A percentile compares a stretch with the other conserved stretches of the same genome.
Conservation (phyloP, 2,888 invertebrate genomes). For the Uropetala carovei region DNA sequence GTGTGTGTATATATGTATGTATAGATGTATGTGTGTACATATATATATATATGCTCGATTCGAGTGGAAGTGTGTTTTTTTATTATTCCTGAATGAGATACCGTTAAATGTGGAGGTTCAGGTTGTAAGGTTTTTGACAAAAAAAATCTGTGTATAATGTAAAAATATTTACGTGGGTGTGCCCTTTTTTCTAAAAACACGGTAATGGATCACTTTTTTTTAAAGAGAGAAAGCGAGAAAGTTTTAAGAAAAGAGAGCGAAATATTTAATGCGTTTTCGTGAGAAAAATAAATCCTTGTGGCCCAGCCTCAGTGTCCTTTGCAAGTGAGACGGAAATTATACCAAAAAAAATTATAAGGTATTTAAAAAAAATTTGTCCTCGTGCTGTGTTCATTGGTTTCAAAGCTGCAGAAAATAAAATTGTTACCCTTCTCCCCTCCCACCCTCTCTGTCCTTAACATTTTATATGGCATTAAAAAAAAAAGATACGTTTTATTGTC, state of each 20-base stretch:
- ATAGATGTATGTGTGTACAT: too few species aligned
- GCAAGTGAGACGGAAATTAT: slow-evolving; percentile 41
- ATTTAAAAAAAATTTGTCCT: slow-evolving; percentile 45
- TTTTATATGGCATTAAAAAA: slow-evolving; percentile 59
- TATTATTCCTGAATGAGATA: slow-evolving; percentile 4
- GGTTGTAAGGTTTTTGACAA: not conserved
- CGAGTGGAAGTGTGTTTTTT: slow-evolving; percentile 9
- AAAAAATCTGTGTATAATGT: slow-evolving; percentile 52
- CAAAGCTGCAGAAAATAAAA: slow-evolving; percentile 46
- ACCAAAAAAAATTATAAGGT: not conserved
- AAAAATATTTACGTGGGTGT: slow-evolving; percentile 42
- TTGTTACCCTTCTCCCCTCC: slow-evolving; percentile 29
- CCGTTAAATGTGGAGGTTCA: not conserved
- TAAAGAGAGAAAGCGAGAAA: not conserved
- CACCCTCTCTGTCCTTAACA: slow-evolving; percentile 51
- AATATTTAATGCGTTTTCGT: slow-evolving; percentile 21
- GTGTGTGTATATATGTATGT: too few species aligned
- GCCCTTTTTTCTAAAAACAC: slow-evolving; percentile 1
- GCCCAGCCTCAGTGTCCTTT: slow-evolving; percentile 26
- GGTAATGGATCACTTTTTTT: not conserved
- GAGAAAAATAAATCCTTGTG: slow-evolving; percentile 3
- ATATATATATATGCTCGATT: not conserved
- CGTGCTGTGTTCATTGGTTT: slow-evolving; percentile 59
- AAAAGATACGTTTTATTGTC: slow-evolving; percentile 60
- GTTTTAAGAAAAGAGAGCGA: not conserved